phyloP scores from a whole-genome alignment of 2,113 vertebrate genomes.

The Neogale vison region DNA sequence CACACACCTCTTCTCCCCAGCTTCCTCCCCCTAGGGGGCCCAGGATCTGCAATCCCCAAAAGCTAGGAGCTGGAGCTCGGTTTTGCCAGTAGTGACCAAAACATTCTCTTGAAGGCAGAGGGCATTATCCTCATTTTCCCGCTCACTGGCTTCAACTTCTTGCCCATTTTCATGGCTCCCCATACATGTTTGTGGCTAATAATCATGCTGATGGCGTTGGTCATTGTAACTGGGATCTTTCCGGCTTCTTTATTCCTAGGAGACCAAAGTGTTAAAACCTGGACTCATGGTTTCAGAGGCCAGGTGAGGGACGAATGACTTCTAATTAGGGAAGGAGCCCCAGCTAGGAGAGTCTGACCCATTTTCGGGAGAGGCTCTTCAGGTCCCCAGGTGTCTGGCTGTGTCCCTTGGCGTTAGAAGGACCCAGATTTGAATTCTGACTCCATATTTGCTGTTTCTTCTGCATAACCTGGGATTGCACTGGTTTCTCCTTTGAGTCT shows the following conservation, averaged over 20 bases:
- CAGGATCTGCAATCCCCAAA: not conserved
- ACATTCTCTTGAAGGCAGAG: not conserved
- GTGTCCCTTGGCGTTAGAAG: not conserved
- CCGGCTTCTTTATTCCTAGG: not conserved
- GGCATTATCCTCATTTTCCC: not conserved
- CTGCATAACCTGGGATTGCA: not conserved
- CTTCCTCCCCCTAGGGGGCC: not conserved
- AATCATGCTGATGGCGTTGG: not conserved
- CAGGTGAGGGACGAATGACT: not conserved
- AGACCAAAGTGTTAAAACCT: conserved; percentile 29
- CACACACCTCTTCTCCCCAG: not conserved
- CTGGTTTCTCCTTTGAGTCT: not conserved
- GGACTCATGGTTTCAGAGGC: conserved; percentile 2
- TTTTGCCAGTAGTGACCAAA: not conserved
- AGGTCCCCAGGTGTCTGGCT: not conserved
- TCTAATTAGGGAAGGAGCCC: not conserved
- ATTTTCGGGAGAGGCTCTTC: not conserved
- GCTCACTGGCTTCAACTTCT: too few species aligned
- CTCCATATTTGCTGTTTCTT: not conserved
- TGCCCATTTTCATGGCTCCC: not conserved
- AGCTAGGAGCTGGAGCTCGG: not conserved
- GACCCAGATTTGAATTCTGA: not conserved
- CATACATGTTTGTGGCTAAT: not conserved
- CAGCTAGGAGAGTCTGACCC: not conserved
- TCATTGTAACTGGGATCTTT: not conserved